Evolutionary conservation across 2,888 invertebrate genomes (phyloP).

Genomic region (Tenthredo notha): DNA sequence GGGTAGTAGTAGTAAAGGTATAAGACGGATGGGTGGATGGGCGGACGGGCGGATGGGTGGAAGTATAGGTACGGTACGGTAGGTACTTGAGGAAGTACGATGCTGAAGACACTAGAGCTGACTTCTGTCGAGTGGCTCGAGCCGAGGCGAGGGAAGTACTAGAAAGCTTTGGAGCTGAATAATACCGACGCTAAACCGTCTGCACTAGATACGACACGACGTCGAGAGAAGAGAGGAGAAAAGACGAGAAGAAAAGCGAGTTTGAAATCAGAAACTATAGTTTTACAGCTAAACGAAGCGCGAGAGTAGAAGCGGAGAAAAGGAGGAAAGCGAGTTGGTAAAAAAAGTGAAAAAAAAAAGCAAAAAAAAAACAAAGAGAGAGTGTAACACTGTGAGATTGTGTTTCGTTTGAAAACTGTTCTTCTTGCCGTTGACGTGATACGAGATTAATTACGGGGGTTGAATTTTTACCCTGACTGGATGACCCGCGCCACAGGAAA

Average conservation of each 20-base stretch:
- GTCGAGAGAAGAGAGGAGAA: background rate
- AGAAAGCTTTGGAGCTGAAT: slow-evolving; percentile 16
- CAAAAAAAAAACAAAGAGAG: background rate
- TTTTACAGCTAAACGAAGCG: background rate
- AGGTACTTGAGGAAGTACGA: slow-evolving; percentile 4
- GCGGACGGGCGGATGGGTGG: background rate
- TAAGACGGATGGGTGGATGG: background rate
- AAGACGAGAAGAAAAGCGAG: background rate
- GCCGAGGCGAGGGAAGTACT: slow-evolving; percentile 1
- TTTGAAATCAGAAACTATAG: slow-evolving; percentile 3
- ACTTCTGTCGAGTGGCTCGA: slow-evolving; percentile 25
- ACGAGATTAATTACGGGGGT: slow-evolving; percentile 14
- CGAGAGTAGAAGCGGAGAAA: background rate
- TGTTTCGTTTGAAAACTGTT: background rate
- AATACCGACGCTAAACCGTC: slow-evolving; percentile 16
- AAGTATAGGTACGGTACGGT: background rate
- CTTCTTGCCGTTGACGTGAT: slow-evolving; percentile 15
- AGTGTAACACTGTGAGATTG: background rate
- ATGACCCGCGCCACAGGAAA: slow-evolving; percentile 16
- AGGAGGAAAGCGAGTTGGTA: background rate
- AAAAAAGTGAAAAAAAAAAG: background rate
- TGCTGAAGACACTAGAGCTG: background rate
- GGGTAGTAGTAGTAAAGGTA: background rate
- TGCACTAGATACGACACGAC: slow-evolving; percentile 14
- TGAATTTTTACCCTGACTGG: background rate